phyloP scores from a whole-genome alignment of 2,797 vertebrate genomes.

The Notamacropus eugenii region DNA sequence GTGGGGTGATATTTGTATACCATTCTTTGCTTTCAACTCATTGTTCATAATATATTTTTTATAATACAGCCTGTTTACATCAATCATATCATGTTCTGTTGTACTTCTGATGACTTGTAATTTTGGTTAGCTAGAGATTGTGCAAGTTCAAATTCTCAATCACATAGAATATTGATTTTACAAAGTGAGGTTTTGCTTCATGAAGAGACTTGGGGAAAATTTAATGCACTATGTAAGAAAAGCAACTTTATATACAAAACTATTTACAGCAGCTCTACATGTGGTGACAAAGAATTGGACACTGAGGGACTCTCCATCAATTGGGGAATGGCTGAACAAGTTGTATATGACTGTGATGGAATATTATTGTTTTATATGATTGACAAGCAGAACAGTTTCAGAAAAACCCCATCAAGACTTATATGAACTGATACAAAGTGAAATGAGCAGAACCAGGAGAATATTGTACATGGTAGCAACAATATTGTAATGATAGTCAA shows the following conservation, averaged over 20 bases:
- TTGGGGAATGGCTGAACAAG: background rate
- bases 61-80: background rate
- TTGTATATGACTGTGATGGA: background rate
- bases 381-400: background rate
- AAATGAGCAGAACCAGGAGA: background rate
- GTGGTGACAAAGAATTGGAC: background rate
- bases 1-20: background rate
- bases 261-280: background rate
- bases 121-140: background rate
- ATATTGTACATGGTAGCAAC: background rate
- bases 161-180: background rate
- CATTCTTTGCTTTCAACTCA: background rate
- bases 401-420: background rate
- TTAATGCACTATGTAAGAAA: background rate
- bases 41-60: background rate
- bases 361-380: background rate
- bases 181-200: background rate
- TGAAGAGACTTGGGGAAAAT: background rate
- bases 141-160: background rate
- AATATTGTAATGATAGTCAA: background rate
- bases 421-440: background rate
- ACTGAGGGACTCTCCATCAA: background rate
- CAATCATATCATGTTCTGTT: background rate
- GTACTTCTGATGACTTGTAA: background rate
- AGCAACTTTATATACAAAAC: background rate